Evolutionary conservation across 2,888 invertebrate genomes (phyloP).

Genomic region (Caenorhabditis afra): DNA sequence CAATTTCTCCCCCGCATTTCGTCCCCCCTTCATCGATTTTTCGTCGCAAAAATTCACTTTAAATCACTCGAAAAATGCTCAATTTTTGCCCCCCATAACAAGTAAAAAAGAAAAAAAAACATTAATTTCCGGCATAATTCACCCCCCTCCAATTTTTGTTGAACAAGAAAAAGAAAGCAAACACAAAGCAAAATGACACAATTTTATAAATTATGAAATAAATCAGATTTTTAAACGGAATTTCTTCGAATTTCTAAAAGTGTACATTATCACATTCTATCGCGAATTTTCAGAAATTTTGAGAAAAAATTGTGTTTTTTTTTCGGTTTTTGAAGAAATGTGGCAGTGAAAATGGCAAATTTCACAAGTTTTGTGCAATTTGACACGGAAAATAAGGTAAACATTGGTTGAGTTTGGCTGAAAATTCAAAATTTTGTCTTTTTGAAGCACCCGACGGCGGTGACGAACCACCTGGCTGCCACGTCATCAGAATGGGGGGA

Average conservation of each 20-base stretch:
- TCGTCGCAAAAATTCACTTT: slow-evolving; percentile 15
- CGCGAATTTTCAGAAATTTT: slow-evolving; percentile 15
- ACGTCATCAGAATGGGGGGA: slow-evolving; percentile 14
- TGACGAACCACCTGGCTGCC: slow-evolving; percentile 18
- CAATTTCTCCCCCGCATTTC: slow-evolving; percentile 5
- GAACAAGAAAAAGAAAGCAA: neutral
- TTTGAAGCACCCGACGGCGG: slow-evolving; percentile 26
- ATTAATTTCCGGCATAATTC: slow-evolving; percentile 16
- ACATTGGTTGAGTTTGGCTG: too few relatives aligned
- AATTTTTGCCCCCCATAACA: slow-evolving; percentile 45
- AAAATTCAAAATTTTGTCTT: too few relatives aligned
- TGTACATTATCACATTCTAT: slow-evolving; percentile 25
- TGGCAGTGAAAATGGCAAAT: slow-evolving; percentile 35
- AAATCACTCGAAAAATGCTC: slow-evolving; percentile 39
- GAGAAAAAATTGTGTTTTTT: neutral
- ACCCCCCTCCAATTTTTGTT: neutral
- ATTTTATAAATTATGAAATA: slow-evolving; percentile 28
- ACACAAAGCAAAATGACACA: neutral
- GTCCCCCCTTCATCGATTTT: slow-evolving; percentile 24
- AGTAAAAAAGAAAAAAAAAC: slow-evolving; percentile 9
- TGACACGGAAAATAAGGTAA: slow-evolving; percentile 37
- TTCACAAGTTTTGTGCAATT: slow-evolving; percentile 59
- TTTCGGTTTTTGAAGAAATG: slow-evolving; percentile 36
- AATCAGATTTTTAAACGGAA: slow-evolving; percentile 3
- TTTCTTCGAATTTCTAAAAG: neutral